A percentile compares a stretch with the other conserved stretches of the same genome.
These are phyloP conservation scores for Aleiodes sp. DNA, from an alignment of 1,140 invertebrate genomes.

Conservation along the genomic window DNA sequence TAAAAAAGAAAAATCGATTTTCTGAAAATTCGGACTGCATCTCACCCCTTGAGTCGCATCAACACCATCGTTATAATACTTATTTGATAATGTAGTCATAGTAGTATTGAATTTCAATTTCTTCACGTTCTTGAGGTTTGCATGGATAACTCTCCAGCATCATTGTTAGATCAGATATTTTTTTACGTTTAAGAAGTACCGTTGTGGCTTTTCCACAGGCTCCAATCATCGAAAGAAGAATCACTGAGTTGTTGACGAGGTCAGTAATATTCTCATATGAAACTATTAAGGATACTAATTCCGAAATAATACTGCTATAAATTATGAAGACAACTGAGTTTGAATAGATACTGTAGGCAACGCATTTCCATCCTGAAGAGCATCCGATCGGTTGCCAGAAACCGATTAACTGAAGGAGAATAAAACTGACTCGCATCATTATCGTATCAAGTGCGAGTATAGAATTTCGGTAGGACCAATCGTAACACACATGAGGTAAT, in stretches of 20 bases:
- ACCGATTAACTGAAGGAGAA: background rate
- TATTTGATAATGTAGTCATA: background rate
- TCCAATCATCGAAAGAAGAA: background rate
- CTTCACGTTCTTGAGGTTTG: background rate
- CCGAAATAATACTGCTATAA: background rate
- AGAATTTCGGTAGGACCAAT: too few species aligned
- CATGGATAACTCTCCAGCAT: background rate
- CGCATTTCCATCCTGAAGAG: background rate
- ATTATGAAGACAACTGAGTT: background rate
- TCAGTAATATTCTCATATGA: background rate
- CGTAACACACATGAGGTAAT: too few species aligned
- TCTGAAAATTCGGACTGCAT: background rate
- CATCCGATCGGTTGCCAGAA: background rate
- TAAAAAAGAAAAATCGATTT: background rate
- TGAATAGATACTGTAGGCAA: background rate
- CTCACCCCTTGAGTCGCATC: too few species aligned
- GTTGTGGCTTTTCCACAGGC: background rate
- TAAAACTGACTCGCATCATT: background rate
- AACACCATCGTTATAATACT: too few species aligned
- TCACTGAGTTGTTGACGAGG: background rate
- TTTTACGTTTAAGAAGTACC: background rate
- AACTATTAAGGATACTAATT: background rate
- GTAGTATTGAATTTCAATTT: background rate
- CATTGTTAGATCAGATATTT: background rate
- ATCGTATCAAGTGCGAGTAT: background rate